Evolutionary conservation across 1,140 invertebrate species (phyloP).

Genomic region (Eufriesea mexicana): DNA sequence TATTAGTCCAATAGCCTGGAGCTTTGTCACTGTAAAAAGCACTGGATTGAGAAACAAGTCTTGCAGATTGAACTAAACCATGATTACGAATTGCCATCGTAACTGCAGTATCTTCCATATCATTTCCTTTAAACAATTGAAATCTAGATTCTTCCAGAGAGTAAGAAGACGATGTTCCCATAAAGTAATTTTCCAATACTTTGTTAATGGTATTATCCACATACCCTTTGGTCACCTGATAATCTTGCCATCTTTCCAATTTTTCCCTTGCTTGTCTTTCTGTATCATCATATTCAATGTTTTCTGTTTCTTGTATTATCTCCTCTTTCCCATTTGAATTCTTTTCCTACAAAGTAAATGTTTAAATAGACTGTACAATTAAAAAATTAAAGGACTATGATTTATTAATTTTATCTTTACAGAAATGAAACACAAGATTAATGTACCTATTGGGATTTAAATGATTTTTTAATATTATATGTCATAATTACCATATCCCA

Average conservation of each 20-base stretch:
- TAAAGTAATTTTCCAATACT: conserved; percentile 85
- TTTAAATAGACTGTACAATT: not conserved
- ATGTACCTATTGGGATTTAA: not conserved
- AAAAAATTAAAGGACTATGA: not conserved
- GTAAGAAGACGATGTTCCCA: conserved; percentile 79
- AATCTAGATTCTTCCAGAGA: conserved; percentile 79
- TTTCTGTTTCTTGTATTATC: conserved; percentile 28
- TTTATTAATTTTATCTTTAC: not conserved
- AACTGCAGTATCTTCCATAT: conserved; percentile 83
- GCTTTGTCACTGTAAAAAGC: conserved; percentile 49
- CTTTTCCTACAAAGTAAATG: conserved; percentile 53
- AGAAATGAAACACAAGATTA: not conserved
- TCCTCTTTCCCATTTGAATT: conserved; percentile 36
- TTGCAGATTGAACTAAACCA: conserved; percentile 75
- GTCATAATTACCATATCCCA: conserved; percentile 67
- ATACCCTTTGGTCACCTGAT: conserved; percentile 87
- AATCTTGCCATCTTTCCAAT: conserved; percentile 85
- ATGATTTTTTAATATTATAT: not conserved
- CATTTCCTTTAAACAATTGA: conserved; percentile 83
- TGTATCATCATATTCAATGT: conserved; percentile 61
- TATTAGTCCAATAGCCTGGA: conserved; percentile 38
- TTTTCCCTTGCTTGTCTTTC: conserved; percentile 70
- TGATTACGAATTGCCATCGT: conserved; percentile 84
- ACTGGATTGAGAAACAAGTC: conserved; percentile 79
- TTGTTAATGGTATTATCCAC: conserved; percentile 89